Percentiles rank a stretch among this genome's conserved stretches.
Conservation (phyloP, 2,888 invertebrate genomes). For the Drosophila paramelanica region DNA sequence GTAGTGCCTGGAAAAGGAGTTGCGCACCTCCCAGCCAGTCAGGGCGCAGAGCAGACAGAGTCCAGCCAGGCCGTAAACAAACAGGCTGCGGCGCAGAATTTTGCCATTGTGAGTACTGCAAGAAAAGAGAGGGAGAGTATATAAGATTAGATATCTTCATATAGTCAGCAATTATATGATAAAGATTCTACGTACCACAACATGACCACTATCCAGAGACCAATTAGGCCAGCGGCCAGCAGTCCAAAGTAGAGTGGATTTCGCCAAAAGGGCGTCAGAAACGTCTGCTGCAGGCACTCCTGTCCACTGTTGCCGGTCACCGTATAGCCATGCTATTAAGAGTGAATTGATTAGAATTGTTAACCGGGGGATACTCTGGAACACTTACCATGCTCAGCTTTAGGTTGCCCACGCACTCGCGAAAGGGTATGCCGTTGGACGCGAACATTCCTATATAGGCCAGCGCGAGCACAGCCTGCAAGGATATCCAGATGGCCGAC, state of each 20-base stretch:
- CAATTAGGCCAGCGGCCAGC: slow-evolving; percentile 82
- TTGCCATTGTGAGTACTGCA: slow-evolving; percentile 84
- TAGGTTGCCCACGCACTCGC: slow-evolving; percentile 82
- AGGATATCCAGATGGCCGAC: slow-evolving; percentile 84
- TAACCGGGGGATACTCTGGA: background rate
- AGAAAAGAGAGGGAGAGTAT: background rate
- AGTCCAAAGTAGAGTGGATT: slow-evolving; percentile 84
- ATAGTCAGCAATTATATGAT: too few relatives aligned
- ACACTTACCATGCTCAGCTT: slow-evolving; percentile 77
- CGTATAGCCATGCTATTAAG: slow-evolving; percentile 79
- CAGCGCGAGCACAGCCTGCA: slow-evolving; percentile 84
- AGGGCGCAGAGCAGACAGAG: slow-evolving; percentile 80
- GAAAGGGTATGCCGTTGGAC: slow-evolving; percentile 83
- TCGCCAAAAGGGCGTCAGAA: slow-evolving; percentile 85
- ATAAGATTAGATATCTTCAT: background rate
- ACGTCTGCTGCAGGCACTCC: slow-evolving; percentile 84
- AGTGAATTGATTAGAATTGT: background rate
- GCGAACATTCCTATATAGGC: slow-evolving; percentile 84
- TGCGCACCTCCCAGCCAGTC: slow-evolving; percentile 84
- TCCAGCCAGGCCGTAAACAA: slow-evolving; percentile 82
- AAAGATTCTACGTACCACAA: slow-evolving; percentile 72
- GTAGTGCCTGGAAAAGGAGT: slow-evolving; percentile 79
- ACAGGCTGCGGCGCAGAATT: slow-evolving; percentile 82
- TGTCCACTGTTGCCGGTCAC: slow-evolving; percentile 82
- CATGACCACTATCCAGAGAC: slow-evolving; percentile 84